Percentiles rank a stretch among this genome's conserved stretches.
Evolutionary conservation across 2,113 vertebrate species (phyloP).

Genomic region (Petrocephalus zakoni): DNA sequence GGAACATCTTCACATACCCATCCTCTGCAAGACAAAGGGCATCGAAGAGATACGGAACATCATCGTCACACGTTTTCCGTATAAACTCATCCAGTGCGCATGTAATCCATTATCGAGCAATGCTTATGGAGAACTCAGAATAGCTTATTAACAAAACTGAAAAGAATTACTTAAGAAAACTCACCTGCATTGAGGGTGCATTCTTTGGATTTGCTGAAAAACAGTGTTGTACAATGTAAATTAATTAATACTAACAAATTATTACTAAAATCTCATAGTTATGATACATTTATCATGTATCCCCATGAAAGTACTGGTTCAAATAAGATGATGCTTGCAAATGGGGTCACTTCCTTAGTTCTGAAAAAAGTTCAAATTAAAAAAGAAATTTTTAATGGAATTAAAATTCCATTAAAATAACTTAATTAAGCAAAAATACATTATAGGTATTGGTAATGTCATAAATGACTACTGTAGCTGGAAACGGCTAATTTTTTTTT

Average conservation of each 20-base stretch:
- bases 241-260: not conserved
- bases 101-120: not conserved
- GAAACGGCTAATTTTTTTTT: no score
- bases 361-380: no score
- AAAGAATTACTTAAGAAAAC: slow-evolving; percentile 20
- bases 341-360: no score
- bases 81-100: not conserved
- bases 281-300: no score
- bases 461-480: no score
- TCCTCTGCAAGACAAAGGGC: slow-evolving; percentile 63
- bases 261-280: no score
- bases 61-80: not conserved
- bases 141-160: not conserved
- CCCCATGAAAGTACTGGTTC: not conserved
- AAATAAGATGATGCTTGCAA: not conserved
- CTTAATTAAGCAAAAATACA: no score
- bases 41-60: not conserved
- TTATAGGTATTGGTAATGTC: no score
- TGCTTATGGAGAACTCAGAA: not conserved
- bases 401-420: no score
- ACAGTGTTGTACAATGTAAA: not conserved
- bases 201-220: slow-evolving; percentile 80
- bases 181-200: slow-evolving; percentile 73
- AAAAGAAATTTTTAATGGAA: no score
- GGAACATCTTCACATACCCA: slow-evolving; percentile 81